Base-by-base conservation (phyloP, 2,888 invertebrate species). In the Teleogryllus oceanicus region DNA sequence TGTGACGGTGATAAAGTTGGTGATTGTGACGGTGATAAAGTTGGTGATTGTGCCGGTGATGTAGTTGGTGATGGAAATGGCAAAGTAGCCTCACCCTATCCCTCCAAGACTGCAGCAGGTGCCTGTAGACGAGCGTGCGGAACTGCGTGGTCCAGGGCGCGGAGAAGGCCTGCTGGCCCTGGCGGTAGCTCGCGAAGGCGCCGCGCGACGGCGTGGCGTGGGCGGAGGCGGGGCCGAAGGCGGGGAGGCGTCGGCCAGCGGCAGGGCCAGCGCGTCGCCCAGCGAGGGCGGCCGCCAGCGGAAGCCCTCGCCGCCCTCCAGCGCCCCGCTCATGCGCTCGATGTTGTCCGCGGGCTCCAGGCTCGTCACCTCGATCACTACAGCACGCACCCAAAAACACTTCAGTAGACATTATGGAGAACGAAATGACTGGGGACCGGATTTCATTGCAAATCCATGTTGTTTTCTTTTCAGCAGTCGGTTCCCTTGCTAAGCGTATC, bases 291-390 rank as follows among this genome's bases (percentile, higher is more conserved):
- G 13, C 20, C 75, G 50, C 92, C 92, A 92, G 16, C 87, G 86
- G 51, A 88, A 87, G 82, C 89, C 88, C 82, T 89, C 88, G 0
- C 93, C 93, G 85, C 94, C 92, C 78, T 93, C 92, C 0, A 93
- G 89, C 0, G 90, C 90, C 10, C 90, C 85, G 0, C 93, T 91
- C 92, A 95, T 92, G 84, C 87, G 88, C 24, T 94, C 92, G 2
- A 91, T 89, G 83, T 90, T 91, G 18, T 90, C 89, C 2, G 95
- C 95, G 84, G 95, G 95, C 87, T 95, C 95, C 0, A 92, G 93
- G 80, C 93, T 92, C 3, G 94, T 92, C 11, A 94, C 92, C 88
- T 95, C 95, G 83, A 95, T 92, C 80, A 94, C 94, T 94, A 85
- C 5, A 88, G 87, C 82, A 83, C 81, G 80, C 37, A 5, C 3